phyloP scores from a whole-genome alignment of 2,113 vertebrate genomes.

The Puma concolor region DNA sequence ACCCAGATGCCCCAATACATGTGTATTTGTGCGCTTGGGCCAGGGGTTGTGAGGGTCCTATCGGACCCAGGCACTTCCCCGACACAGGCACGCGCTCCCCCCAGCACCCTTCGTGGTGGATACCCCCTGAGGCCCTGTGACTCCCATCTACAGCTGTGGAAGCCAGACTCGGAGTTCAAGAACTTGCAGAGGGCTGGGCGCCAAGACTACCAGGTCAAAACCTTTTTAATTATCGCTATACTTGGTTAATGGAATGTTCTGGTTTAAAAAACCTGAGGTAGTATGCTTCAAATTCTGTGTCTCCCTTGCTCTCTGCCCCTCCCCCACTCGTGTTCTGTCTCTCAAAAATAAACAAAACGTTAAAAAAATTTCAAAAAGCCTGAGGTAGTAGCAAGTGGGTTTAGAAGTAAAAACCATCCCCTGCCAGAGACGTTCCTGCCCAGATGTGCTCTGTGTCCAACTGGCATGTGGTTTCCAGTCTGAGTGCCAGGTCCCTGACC shows the following conservation, averaged over 20 bases:
- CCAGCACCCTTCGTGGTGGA: accelerated
- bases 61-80: not conserved
- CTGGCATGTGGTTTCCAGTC: not conserved
- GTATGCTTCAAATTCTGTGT: too few species aligned
- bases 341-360: too few species aligned
- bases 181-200: accelerated
- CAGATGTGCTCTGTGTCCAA: not conserved
- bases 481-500: not conserved
- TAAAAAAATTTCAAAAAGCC: not conserved
- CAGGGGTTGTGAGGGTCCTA: not conserved
- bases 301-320: too few species aligned
- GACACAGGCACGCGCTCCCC: accelerated
- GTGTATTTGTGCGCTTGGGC: accelerated
- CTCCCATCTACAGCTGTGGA: not conserved
- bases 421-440: not conserved
- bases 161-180: too few species aligned
- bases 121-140: accelerated
- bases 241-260: not conserved
- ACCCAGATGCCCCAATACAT: accelerated
- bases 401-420: not conserved
- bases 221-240: not conserved
- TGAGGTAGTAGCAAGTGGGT: not conserved
- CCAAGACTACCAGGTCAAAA: not conserved
- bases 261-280: not conserved
- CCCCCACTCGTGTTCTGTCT: too few species aligned